phyloP scores from a whole-genome alignment of 2,113 vertebrate species.

The Esox niger region DNA sequence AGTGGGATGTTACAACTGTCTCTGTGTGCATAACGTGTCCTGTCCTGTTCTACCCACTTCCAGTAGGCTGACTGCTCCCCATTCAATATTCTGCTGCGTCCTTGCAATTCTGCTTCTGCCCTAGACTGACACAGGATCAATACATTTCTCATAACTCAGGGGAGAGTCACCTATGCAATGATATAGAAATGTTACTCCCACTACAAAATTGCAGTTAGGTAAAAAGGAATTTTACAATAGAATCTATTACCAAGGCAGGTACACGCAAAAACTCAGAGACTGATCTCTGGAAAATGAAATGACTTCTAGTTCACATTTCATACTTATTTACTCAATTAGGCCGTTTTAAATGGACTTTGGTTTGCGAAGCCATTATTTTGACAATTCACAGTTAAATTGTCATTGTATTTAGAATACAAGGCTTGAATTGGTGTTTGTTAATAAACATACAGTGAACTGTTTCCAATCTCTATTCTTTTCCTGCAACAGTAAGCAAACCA shows the following conservation, averaged over 20 bases:
- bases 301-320: not conserved
- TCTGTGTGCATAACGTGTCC: not conserved
- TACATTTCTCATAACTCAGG: slow-evolving; percentile 63
- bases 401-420: too few species aligned
- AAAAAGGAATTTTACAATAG: not conserved
- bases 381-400: too few species aligned
- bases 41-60: not conserved
- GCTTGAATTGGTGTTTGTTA: not conserved
- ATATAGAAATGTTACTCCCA: slow-evolving; percentile 51
- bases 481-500: slow-evolving; percentile 38
- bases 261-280: too few species aligned
- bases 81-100: slow-evolving; percentile 56
- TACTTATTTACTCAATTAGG: not conserved
- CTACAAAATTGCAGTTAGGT: not conserved
- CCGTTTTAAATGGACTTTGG: too few species aligned
- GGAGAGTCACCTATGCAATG: slow-evolving; percentile 53
- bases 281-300: not conserved
- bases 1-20: not conserved
- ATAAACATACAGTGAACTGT: not conserved
- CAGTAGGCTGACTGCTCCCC: slow-evolving; percentile 32
- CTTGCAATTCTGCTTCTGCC: slow-evolving; percentile 35
- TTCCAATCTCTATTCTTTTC: slow-evolving; percentile 28
- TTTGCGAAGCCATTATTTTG: too few species aligned
- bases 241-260: not conserved
- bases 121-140: slow-evolving; percentile 49